Evolutionary conservation across 1,140 invertebrate species (phyloP), one percentile per base, ranked within the genome.

Genomic region (Cyphomyrmex costatus): DNA sequence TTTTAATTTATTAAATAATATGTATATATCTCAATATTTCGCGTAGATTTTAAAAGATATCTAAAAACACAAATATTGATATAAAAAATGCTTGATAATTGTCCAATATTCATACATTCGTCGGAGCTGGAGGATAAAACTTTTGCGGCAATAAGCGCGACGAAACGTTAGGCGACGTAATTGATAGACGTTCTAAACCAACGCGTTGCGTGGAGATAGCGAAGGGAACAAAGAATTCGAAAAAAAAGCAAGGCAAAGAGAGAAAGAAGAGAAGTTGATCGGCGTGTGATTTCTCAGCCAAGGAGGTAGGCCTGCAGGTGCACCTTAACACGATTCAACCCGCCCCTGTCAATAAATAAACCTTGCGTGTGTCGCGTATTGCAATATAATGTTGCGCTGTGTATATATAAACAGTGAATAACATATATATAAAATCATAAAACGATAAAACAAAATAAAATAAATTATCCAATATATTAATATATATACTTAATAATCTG

Each of bases 391-490:
- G 66, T 92, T 87, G 84, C 84, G 68, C 86, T 87, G 65, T 79
- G 65, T 85, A 91, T 91, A 91, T 79, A 89, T 90, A 94, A 95
- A 94, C 93, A 95, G 93, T 93, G 90, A 94, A 95, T 94, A 95
- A 95, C 93, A 94, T 93, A 92, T 94, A 94, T 93, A 94, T 95
- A 95, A 95, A 95, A 95, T 95, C 93, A 94, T 94, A 95, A 95
- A 95, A 95, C 94, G 92, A 94, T 94, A 95, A 95, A 94, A 95
- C 94, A 94, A 94, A 95, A 95, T 94, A 94, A 93, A 95, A 94
- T 93, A 94, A 94, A 93, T 94, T 93, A 95, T 94, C 90, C 91
- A 93, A 94, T 94, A 95, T 95, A 95, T 94, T 94, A 94, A 92
- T 89, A 86, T 93, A 92, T 92, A 93, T 94, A 92, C 90, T 92